Evolutionary conservation across 2,888 invertebrate genomes (phyloP).

Genomic region (Idaea biselata): DNA sequence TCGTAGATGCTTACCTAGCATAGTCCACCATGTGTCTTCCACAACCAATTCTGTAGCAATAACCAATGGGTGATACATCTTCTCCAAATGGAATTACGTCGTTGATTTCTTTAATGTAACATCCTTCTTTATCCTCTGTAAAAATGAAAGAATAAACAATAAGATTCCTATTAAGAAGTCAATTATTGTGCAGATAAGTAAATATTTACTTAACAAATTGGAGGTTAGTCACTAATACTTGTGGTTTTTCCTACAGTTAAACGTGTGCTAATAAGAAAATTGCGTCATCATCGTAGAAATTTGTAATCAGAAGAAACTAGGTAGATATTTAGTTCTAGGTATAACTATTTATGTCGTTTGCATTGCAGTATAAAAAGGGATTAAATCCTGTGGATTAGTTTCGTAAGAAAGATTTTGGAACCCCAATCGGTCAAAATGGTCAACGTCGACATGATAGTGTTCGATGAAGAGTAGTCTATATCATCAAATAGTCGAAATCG

Average conservation of each 20-base stretch:
- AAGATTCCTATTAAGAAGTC: constrained; percentile 14
- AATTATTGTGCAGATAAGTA: neutral
- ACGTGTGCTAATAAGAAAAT: neutral
- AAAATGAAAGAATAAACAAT: constrained; percentile 24
- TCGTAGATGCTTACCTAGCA: constrained; percentile 69
- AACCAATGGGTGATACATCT: constrained; percentile 42
- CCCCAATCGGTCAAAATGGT: too few species aligned
- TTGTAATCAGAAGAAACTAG: neutral
- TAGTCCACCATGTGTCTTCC: constrained; percentile 41
- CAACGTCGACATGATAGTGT: too few species aligned
- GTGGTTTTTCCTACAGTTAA: neutral
- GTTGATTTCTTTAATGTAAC: constrained; percentile 56
- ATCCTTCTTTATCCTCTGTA: constrained; percentile 63
- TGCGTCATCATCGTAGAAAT: neutral
- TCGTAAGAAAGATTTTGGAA: too few species aligned
- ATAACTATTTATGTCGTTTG: neutral
- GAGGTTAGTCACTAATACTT: neutral
- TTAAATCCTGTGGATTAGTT: neutral
- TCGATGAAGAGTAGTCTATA: too few species aligned
- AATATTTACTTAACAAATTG: neutral
- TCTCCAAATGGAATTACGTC: constrained; percentile 58
- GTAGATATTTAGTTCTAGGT: neutral
- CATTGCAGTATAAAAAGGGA: neutral
- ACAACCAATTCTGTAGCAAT: constrained; percentile 56
- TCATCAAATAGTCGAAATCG: too few species aligned